These are phyloP conservation scores for Saguinus imperator DNA, from an alignment of 2,113 vertebrate species.

Conservation along the genomic window DNA sequence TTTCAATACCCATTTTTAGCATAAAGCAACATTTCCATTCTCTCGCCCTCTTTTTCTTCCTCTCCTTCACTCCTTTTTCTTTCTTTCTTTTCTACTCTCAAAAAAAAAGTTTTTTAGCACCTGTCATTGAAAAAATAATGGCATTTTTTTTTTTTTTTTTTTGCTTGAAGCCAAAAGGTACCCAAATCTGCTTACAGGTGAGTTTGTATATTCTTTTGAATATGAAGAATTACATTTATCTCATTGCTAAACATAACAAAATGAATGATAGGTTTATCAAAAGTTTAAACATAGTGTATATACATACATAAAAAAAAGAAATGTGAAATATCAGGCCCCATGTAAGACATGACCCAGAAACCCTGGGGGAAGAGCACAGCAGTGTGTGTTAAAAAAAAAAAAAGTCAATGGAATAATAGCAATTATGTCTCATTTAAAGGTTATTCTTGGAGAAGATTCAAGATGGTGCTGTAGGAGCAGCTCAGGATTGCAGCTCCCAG, in stretches of 20 bases:
- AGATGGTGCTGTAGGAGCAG: no score
- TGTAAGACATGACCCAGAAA: background rate
- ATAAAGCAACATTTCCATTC: no score
- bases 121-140: background rate
- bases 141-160: background rate
- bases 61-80: no score
- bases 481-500: no score
- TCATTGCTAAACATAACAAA: background rate
- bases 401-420: background rate
- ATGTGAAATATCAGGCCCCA: background rate
- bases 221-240: background rate
- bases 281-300: background rate
- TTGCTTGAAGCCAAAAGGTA: background rate
- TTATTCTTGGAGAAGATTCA: background rate
- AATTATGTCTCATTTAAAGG: slow-evolving; percentile 34
- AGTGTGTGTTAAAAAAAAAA: background rate
- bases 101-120: background rate
- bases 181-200: background rate
- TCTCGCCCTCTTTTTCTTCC: no score
- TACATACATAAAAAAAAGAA: no score
- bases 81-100: no score
- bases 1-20: no score
- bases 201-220: slow-evolving; percentile 10
- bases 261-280: background rate
- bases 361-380: background rate